A percentile compares a stretch with the other conserved stretches of the same genome.
These are phyloP conservation scores for Protosalanx chinensis DNA, from an alignment of 2,797 vertebrate species.

Conservation along the genomic window DNA sequence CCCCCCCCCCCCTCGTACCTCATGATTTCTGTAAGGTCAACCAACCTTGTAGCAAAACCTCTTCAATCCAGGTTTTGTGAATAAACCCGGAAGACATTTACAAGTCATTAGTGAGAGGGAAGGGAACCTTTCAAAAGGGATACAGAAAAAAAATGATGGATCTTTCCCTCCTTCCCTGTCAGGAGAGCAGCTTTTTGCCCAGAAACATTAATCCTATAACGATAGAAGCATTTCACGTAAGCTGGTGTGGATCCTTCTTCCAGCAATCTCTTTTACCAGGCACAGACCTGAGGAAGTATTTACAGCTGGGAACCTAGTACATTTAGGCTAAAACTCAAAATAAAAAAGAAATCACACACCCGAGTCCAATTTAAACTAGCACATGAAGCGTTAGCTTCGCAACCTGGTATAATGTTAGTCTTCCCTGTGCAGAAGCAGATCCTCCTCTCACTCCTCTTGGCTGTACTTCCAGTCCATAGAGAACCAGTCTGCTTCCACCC, in stretches of 20 bases:
- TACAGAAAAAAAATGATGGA: too few species aligned
- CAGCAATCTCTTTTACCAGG: conserved; percentile 20
- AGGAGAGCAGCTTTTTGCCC: conserved; percentile 18
- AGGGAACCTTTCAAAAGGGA: conserved; percentile 17
- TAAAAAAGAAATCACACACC: conserved; percentile 38
- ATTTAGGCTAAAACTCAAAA: conserved; percentile 35
- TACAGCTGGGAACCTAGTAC: conserved; percentile 49
- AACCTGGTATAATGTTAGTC: conserved; percentile 20
- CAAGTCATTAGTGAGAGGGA: conserved; percentile 10
- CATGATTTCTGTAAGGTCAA: conserved; percentile 18
- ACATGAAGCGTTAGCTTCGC: conserved; percentile 32
- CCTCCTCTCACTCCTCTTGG: not conserved
- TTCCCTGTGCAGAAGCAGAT: conserved; percentile 25
- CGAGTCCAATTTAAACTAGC: conserved; percentile 33
- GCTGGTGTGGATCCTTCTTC: conserved; percentile 27
- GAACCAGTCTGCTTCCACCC: conserved; percentile 22
- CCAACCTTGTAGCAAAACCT: not conserved
- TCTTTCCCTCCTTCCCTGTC: too few species aligned
- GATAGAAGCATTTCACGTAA: conserved; percentile 23
- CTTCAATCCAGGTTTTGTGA: conserved; percentile 43
- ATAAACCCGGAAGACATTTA: conserved; percentile 62
- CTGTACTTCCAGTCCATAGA: not conserved
- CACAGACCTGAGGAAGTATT: conserved; percentile 52
- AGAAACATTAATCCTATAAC: not conserved
- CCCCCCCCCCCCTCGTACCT: conserved; percentile 41